Evolutionary conservation across 1,140 invertebrate species (phyloP).

Genomic region (Bombus turneri): DNA sequence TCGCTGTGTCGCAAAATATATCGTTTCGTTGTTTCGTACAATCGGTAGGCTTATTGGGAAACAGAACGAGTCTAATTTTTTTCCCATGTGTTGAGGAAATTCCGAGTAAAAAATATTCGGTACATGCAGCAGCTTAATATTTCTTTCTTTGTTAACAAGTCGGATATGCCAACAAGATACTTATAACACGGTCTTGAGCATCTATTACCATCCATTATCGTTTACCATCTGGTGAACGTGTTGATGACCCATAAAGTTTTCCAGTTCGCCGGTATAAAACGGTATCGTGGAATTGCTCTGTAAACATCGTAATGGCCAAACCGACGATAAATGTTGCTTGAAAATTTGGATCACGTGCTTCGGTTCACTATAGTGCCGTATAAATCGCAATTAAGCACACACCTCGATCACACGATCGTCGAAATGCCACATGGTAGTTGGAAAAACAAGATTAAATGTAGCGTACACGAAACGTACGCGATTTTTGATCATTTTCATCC

Average conservation of each 20-base stretch:
- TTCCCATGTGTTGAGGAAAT: neutral
- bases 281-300: neutral
- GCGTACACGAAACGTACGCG: neutral
- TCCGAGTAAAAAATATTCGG: neutral
- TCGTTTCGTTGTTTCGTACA: neutral
- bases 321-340: neutral
- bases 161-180: no score
- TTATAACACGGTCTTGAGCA: neutral
- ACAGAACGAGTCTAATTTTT: neutral
- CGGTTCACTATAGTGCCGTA: constrained; percentile 9
- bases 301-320: neutral
- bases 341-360: constrained; percentile 29
- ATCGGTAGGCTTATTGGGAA: neutral
- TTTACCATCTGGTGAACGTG: neutral
- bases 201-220: constrained; percentile 10
- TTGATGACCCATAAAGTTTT: constrained; percentile 10
- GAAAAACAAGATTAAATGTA: neutral
- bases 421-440: neutral
- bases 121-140: neutral
- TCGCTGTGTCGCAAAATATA: no score
- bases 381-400: constrained; percentile 39
- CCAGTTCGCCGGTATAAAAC: constrained; percentile 18
- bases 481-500: neutral
- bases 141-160: no score
- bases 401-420: neutral